phyloP scores from a whole-genome alignment of 2,888 invertebrate genomes.

The Eupithecia vulgata region DNA sequence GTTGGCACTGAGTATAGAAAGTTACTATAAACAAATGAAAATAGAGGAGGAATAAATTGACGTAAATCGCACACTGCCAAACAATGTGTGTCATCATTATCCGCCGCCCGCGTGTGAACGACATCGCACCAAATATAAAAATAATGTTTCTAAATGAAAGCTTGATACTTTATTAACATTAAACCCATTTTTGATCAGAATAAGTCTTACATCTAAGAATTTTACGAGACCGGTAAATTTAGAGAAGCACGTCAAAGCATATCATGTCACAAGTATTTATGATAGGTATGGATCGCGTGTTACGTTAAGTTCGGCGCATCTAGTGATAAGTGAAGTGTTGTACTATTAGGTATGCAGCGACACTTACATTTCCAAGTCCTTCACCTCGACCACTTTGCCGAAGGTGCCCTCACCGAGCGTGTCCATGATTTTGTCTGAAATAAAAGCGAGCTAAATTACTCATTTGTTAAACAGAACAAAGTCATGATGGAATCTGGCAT shows the following conservation, averaged over 20 bases:
- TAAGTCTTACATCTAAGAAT: background rate
- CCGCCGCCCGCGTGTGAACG: slow-evolving; percentile 54
- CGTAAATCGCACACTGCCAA: slow-evolving; percentile 64
- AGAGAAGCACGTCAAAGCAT: slow-evolving; percentile 15
- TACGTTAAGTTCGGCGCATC: slow-evolving; percentile 1
- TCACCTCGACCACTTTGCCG: slow-evolving; percentile 99
- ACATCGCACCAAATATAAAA: slow-evolving; percentile 41
- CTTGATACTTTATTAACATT: background rate
- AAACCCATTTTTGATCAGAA: background rate
- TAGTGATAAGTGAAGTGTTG: background rate
- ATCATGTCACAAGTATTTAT: slow-evolving; percentile 16
- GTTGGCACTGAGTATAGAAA: slow-evolving; percentile 61
- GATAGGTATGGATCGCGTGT: background rate
- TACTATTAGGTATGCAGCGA: slow-evolving; percentile 19
- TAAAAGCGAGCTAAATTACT: slow-evolving; percentile 82
- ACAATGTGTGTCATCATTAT: slow-evolving; percentile 63
- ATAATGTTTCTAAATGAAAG: background rate
- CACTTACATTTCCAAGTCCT: slow-evolving; percentile 96
- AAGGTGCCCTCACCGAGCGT: slow-evolving; percentile 99
- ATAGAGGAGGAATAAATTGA: slow-evolving; percentile 70
- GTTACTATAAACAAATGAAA: slow-evolving; percentile 72
- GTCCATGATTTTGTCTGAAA: slow-evolving; percentile 99
- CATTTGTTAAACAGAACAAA: slow-evolving; percentile 59
- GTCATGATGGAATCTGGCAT: slow-evolving; percentile 70
- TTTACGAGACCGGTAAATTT: slow-evolving; percentile 1